Conservation (phyloP, 2,113 vertebrate species). For the Gracilinanus agilis region DNA sequence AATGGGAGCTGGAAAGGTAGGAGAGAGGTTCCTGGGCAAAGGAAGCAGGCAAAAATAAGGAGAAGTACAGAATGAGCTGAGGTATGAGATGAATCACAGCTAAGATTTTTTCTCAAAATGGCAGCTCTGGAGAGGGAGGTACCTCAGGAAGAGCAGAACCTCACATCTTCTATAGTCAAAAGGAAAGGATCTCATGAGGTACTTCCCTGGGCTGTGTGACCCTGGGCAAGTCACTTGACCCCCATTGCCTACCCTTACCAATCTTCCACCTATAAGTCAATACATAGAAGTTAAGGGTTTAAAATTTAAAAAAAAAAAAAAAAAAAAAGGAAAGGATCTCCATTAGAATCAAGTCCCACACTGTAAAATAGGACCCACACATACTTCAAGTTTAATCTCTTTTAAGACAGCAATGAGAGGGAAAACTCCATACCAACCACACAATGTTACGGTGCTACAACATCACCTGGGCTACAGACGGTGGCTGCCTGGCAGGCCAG, state of each 20-base stretch:
- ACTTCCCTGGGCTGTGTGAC: no score
- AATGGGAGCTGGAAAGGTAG: not conserved
- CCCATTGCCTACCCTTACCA: no score
- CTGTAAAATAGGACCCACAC: not conserved
- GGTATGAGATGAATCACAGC: not conserved
- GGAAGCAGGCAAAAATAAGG: not conserved
- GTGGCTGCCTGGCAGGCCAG: slow-evolving; percentile 93
- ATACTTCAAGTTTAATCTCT: not conserved
- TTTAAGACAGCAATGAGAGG: not conserved
- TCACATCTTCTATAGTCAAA: not conserved
- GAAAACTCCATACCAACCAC: not conserved
- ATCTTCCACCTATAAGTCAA: no score
- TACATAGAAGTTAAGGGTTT: no score
- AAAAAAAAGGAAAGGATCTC: not conserved
- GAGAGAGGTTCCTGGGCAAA: not conserved
- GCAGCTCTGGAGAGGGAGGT: not conserved
- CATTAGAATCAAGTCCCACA: not conserved
- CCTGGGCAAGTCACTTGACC: no score
- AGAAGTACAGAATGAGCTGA: not conserved
- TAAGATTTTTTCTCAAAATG: not conserved
- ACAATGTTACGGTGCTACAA: not conserved
- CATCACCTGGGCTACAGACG: slow-evolving; percentile 91
- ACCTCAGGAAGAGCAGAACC: not conserved
- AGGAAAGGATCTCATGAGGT: not conserved
- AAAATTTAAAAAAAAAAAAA: no score